phyloP scores from a whole-genome alignment of 2,797 vertebrate genomes.

The Parotocinclus haroldoi region DNA sequence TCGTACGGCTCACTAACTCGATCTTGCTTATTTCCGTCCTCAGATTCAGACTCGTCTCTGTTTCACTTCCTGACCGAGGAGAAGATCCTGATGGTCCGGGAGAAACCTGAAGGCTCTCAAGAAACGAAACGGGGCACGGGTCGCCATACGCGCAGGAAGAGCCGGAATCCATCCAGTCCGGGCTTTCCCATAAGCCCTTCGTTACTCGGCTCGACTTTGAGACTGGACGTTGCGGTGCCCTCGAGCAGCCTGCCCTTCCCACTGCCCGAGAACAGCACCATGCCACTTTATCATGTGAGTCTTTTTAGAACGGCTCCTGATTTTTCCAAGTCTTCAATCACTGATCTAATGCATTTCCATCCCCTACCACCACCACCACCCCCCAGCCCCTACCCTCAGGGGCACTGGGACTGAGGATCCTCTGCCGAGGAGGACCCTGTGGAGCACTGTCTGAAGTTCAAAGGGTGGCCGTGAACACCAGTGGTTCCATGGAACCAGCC shows the following conservation, averaged over 20 bases:
- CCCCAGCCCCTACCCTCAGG: too few relatives aligned
- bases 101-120: slow-evolving; percentile 74
- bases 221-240: slow-evolving; percentile 67
- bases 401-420: too few relatives aligned
- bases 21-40: not conserved
- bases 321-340: too few relatives aligned
- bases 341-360: too few relatives aligned
- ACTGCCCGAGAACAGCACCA: slow-evolving; percentile 70
- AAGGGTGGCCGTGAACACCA: too few relatives aligned
- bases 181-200: slow-evolving; percentile 83
- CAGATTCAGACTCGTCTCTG: slow-evolving; percentile 87
- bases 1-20: too few relatives aligned
- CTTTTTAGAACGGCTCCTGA: not conserved
- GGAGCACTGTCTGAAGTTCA: too few relatives aligned
- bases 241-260: slow-evolving; percentile 79
- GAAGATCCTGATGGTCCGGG: slow-evolving; percentile 88
- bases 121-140: slow-evolving; percentile 73
- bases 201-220: slow-evolving; percentile 75
- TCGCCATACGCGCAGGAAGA: slow-evolving; percentile 78
- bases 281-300: slow-evolving; percentile 77
- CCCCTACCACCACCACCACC: too few relatives aligned
- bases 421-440: too few relatives aligned
- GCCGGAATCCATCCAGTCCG: slow-evolving; percentile 75
- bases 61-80: slow-evolving; percentile 86
- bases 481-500: too few relatives aligned